phyloP scores from a whole-genome alignment of 2,888 invertebrate species.

The Coleophora flavipennella region DNA sequence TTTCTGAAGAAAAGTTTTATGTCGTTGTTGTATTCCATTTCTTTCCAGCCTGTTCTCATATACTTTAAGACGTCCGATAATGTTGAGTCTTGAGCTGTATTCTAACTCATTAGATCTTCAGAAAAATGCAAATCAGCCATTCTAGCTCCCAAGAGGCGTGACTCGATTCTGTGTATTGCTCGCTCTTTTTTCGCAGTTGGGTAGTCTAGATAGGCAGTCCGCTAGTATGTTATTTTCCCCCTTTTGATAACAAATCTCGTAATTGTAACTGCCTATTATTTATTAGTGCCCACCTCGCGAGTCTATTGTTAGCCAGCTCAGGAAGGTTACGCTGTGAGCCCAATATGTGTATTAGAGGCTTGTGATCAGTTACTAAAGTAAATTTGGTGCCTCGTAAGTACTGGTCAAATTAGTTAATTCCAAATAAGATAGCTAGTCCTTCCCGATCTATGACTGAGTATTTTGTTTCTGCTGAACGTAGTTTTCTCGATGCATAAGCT shows the following conservation, averaged over 20 bases:
- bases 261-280: conserved; percentile 1
- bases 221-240: neutral
- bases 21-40: neutral
- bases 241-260: neutral
- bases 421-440: conserved; percentile 9
- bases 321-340: conserved; percentile 8
- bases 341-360: conserved; percentile 6
- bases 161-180: conserved; percentile 1
- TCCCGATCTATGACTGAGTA: conserved; percentile 10
- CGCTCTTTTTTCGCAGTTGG: neutral
- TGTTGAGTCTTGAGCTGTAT: neutral
- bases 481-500: conserved; percentile 6
- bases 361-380: conserved; percentile 7
- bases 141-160: neutral
- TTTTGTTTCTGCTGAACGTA: too few relatives aligned
- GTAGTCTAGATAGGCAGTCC: conserved; percentile 1
- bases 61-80: neutral
- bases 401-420: conserved; percentile 10
- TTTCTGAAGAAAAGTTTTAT: neutral
- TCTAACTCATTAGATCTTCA: neutral
- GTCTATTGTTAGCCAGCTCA: too few relatives aligned
- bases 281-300: too few relatives aligned
- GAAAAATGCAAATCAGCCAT: neutral
- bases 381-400: conserved; percentile 5
- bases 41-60: neutral